Evolutionary conservation across 1,140 invertebrate genomes (phyloP), one percentile per base, ranked within the genome.

Genomic region (Prorops nasuta): DNA sequence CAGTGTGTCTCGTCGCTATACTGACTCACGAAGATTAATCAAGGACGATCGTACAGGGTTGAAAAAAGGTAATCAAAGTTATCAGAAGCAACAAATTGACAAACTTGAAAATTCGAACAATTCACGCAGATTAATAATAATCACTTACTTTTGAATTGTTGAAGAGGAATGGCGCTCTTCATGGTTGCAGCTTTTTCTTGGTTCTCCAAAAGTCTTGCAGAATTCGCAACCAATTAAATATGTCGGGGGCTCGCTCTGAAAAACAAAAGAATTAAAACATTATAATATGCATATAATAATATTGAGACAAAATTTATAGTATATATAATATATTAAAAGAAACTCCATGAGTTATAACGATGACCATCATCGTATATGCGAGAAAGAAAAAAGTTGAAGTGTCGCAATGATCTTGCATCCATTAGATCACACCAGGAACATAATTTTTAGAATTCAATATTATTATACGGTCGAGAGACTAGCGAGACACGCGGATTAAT

Each of bases 61-160:
- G 24, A 28, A 28, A 10, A 10, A 28, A 28, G 24, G 10, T 28
- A 6, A 10, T 28, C 10, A 6, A 28, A 4, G 24, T 6, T n/a
- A n/a, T n/a, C n/a, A n/a, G n/a, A n/a, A n/a, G n/a, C n/a, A n/a
- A n/a, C n/a, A n/a, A n/a, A n/a, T n/a, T n/a, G n/a, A n/a, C n/a
- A n/a, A n/a, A n/a, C n/a, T 6, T 28, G 4, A 10, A 28, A 28
- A 4, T 28, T 10, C 10, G 24, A 28, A 10, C 4, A 28, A 6
- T 28, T 28, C 24, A 10, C 10, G 24, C 24, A 10, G 10, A 10
- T 6, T 6, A 10, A 28, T 6, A 28, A 28, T 28, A 28, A 49
- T 40, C 60, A 71, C 69, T 71, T 38, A 73, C 71, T 73, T 55
- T 66, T 71, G 45, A 66, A 73, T 28, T 64, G 66, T 19, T 66